Evolutionary conservation across 2,888 invertebrate species (phyloP).

Genomic region (Watsonalla binaria): DNA sequence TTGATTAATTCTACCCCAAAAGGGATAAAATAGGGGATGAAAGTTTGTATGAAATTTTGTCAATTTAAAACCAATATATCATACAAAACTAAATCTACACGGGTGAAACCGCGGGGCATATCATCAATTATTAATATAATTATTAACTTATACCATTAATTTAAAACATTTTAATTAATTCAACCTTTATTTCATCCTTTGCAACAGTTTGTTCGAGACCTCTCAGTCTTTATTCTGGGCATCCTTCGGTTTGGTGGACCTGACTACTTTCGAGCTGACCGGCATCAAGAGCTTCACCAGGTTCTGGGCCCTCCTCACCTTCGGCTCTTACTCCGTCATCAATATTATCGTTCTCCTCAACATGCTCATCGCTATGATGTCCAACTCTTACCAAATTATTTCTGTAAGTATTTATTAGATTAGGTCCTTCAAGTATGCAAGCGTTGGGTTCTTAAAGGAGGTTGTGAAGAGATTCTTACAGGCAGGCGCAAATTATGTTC

Average conservation of each 20-base stretch:
- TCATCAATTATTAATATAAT: too few relatives aligned
- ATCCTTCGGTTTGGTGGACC: conserved; percentile 96
- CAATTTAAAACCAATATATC: too few relatives aligned
- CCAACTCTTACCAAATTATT: conserved; percentile 98
- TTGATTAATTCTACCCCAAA: too few relatives aligned
- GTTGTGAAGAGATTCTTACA: too few relatives aligned
- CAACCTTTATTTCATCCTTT: background rate
- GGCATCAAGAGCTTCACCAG: conserved; percentile 97
- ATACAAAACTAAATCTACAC: too few relatives aligned
- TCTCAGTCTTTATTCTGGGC: conserved; percentile 99
- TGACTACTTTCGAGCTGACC: conserved; percentile 94
- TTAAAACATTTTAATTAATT: too few relatives aligned
- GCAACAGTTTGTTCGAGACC: conserved; percentile 93
- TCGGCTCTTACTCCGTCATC: conserved; percentile 98
- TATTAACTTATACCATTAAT: too few relatives aligned
- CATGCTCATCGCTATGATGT: conserved; percentile 99
- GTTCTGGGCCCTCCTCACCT: conserved; percentile 98
- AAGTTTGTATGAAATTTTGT: too few relatives aligned
- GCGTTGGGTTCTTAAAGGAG: too few relatives aligned
- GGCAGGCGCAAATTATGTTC: too few relatives aligned
- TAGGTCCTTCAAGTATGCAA: background rate
- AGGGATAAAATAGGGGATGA: too few relatives aligned
- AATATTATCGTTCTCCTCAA: conserved; percentile 97
- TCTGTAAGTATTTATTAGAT: conserved; percentile 82
- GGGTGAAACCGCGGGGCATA: too few relatives aligned